phyloP scores from a whole-genome alignment of 2,113 vertebrate genomes.

The Athene cunicularia region DNA sequence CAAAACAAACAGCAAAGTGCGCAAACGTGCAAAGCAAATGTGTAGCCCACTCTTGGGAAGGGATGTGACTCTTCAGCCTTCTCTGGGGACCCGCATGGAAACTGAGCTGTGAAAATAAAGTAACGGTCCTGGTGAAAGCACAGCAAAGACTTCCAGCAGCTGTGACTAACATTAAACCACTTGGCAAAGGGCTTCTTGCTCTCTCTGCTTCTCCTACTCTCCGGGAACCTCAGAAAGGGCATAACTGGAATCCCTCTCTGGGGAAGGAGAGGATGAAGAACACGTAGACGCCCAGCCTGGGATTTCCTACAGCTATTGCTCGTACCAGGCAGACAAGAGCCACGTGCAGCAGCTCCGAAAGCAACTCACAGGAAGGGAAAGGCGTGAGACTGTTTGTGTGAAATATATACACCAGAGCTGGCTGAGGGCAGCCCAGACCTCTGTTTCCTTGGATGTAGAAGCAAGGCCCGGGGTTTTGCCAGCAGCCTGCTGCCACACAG shows the following conservation, averaged over 20 bases:
- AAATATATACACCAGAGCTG: not conserved
- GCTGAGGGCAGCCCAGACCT: not conserved
- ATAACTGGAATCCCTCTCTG: not conserved
- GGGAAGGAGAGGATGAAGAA: not conserved
- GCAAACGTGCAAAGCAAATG: not conserved
- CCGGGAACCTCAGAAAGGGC: not conserved
- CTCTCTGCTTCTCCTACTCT: not conserved
- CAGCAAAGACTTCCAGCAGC: not conserved
- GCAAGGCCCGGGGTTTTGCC: not conserved
- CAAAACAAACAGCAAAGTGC: fast-evolving
- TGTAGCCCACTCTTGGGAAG: not conserved
- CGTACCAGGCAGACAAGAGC: not conserved
- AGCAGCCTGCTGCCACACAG: not conserved
- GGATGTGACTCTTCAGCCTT: not conserved
- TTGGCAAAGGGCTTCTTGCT: not conserved
- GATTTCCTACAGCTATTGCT: not conserved
- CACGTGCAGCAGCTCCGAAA: not conserved
- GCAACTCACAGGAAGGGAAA: slow-evolving; percentile 11
- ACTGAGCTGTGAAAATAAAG: not conserved
- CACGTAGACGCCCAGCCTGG: not conserved
- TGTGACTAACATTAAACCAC: not conserved
- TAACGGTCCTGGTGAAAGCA: not conserved
- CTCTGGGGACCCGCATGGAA: not conserved
- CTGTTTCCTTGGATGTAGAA: not conserved
- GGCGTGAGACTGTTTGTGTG: slow-evolving; percentile 11